phyloP scores from a whole-genome alignment of 1,140 invertebrate species.

The Artemia franciscana region DNA sequence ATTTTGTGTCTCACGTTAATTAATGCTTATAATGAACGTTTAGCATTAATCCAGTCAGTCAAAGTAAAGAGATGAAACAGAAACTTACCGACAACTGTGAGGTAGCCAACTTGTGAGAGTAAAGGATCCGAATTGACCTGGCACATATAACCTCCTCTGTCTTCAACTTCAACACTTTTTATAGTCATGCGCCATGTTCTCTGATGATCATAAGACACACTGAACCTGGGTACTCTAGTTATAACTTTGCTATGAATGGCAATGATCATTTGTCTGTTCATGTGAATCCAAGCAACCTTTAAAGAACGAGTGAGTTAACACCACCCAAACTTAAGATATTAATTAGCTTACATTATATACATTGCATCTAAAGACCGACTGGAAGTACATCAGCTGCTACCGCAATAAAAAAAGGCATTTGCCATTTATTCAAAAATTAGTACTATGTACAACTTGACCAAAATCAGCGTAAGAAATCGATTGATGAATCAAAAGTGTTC shows the following conservation, averaged over 20 bases:
- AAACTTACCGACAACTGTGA: conserved; percentile 74
- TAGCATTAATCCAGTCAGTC: too few species aligned
- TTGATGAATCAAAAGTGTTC: too few species aligned
- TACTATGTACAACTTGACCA: too few species aligned
- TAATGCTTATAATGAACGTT: too few species aligned
- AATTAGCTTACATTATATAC: too few species aligned
- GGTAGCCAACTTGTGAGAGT: conserved; percentile 76
- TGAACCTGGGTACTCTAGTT: conserved; percentile 57
- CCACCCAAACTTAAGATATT: too few species aligned
- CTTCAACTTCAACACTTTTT: conserved; percentile 25
- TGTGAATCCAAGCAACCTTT: conserved; percentile 80
- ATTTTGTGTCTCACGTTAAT: too few species aligned
- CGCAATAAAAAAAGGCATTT: too few species aligned
- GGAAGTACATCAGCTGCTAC: too few species aligned
- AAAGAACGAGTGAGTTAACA: conserved; percentile 15
- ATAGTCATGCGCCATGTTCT: conserved; percentile 76
- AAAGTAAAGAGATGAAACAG: background rate
- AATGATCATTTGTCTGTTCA: conserved; percentile 76
- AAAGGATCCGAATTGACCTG: conserved; percentile 88
- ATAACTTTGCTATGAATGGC: conserved; percentile 76
- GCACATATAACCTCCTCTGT: conserved; percentile 15
- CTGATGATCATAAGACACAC: conserved; percentile 67
- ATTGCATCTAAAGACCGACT: too few species aligned
- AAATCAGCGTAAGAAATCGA: too few species aligned
- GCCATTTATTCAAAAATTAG: too few species aligned